phyloP scores from a whole-genome alignment of 2,113 vertebrate species.

The Nymphicus hollandicus region DNA sequence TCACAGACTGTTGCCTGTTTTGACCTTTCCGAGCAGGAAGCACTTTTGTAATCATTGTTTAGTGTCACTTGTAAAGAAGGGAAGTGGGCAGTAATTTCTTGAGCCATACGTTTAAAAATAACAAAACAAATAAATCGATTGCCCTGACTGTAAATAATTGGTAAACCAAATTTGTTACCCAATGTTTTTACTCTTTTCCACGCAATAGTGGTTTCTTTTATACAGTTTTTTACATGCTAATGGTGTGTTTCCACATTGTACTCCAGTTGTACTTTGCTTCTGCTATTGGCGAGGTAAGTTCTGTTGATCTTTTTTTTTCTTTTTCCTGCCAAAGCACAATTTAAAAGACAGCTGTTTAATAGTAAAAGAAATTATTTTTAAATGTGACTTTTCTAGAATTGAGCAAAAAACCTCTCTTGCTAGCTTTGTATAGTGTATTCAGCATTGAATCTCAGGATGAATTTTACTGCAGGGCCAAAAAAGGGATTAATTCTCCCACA shows the following conservation, averaged over 20 bases:
- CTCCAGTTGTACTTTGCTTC: slow-evolving; percentile 50
- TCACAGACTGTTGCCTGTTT: neutral
- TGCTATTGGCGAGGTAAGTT: slow-evolving; percentile 57
- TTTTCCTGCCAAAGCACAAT: slow-evolving; percentile 60
- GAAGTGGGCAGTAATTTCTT: slow-evolving; percentile 72
- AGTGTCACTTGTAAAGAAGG: slow-evolving; percentile 73
- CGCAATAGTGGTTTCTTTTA: slow-evolving; percentile 14
- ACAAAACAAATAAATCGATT: neutral
- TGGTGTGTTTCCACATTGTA: slow-evolving; percentile 22
- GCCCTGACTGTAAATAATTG: slow-evolving; percentile 63
- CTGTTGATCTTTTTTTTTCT: neutral
- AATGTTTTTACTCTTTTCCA: slow-evolving; percentile 26
- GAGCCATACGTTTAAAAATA: slow-evolving; percentile 57
- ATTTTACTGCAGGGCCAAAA: slow-evolving; percentile 75
- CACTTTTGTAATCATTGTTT: slow-evolving; percentile 75
- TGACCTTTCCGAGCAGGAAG: slow-evolving; percentile 69
- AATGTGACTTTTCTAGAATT: slow-evolving; percentile 68
- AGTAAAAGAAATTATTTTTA: slow-evolving; percentile 55
- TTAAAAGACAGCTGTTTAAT: slow-evolving; percentile 70
- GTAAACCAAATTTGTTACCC: slow-evolving; percentile 52
- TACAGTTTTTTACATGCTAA: slow-evolving; percentile 46
- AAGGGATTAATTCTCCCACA: slow-evolving; percentile 61
- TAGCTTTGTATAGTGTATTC: slow-evolving; percentile 70
- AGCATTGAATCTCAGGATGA: slow-evolving; percentile 78
- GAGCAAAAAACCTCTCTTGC: slow-evolving; percentile 46